phyloP scores from a whole-genome alignment of 2,888 invertebrate species.

The Sepiola atlantica region DNA sequence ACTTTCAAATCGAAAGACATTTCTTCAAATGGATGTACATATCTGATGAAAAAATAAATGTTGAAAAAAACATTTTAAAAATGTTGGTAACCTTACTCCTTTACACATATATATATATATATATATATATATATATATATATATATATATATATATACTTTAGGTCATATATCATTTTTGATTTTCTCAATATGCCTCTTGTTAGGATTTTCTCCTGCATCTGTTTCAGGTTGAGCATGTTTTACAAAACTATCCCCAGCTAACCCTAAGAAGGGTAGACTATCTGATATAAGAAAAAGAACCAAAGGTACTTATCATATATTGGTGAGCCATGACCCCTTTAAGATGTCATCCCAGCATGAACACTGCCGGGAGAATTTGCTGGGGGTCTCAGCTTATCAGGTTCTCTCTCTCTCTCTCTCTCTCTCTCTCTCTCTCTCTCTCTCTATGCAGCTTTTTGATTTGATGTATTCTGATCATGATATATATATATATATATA shows the following conservation, averaged over 20 bases:
- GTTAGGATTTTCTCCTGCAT: neutral
- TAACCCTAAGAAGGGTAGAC: neutral
- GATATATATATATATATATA: too few relatives aligned
- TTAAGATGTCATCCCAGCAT: neutral
- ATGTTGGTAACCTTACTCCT: too few relatives aligned
- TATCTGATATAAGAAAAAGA: neutral
- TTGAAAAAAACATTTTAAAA: too few relatives aligned
- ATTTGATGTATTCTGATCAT: too few relatives aligned
- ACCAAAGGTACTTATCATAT: neutral
- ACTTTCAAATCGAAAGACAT: too few relatives aligned
- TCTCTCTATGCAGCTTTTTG: neutral
- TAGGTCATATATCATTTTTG: neutral
- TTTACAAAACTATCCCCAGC: neutral
- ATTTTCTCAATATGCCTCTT: neutral
- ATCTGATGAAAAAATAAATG: too few relatives aligned
- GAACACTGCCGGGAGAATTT: neutral
- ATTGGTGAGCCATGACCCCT: neutral
- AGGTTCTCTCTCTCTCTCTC: neutral
- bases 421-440: neutral
- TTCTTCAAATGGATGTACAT: too few relatives aligned
- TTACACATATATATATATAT: neutral
- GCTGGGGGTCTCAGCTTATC: neutral
- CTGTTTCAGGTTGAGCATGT: neutral
- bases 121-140: neutral
- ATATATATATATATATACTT: neutral